Base-by-base conservation (phyloP, 1,140 invertebrate species). In the Eubasilissa regina region DNA sequence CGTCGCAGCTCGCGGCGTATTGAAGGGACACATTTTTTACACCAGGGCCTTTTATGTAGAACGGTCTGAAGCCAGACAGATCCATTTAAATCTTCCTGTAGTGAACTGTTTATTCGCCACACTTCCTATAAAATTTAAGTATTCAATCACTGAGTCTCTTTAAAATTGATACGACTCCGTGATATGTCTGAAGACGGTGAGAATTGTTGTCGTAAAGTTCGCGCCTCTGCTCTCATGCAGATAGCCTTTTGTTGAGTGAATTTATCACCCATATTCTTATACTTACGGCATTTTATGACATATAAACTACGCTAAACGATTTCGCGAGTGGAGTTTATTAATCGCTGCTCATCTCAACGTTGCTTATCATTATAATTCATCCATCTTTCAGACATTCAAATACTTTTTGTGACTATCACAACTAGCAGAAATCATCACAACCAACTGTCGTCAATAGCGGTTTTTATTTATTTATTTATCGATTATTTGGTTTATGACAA, bases 71-170 rank as follows among this genome's bases (percentile, higher is more conserved):
- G 21, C 35, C 35, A 45, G 64, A 68, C 64, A 12, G n/a, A 68
- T 47, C 64, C 64, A 68, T 43, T 68, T 47, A 48, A 68, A 68
- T 17, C 43, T 45, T 25, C 35, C 44, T 4, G 35, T 7, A 10
- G 19, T 15, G 43, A 25, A 47, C 0, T 17, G 44, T 11, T 68
- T 44, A 62, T 62, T 62, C 25, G 15, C 45, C 35, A n/a, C 3
- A 19, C 7, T 68, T 68, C 64, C 35, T 35, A 68, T 47, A n/a
- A 68, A 68, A 35, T 68, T 43, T 68, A 47, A 17, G 21, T 45
- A 68, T 68, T 68, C 64, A 68, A 68, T 68, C 64, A 47, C 35
- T 12, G 43, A 17, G 4, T 47, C 12, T n/a, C 13, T 68, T 7
- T 15, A 48, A 68, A 68, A 45, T 47, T 68, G 43, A 68, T 66